phyloP scores from a whole-genome alignment of 2,797 vertebrate genomes.

The Meriones psammophilus region DNA sequence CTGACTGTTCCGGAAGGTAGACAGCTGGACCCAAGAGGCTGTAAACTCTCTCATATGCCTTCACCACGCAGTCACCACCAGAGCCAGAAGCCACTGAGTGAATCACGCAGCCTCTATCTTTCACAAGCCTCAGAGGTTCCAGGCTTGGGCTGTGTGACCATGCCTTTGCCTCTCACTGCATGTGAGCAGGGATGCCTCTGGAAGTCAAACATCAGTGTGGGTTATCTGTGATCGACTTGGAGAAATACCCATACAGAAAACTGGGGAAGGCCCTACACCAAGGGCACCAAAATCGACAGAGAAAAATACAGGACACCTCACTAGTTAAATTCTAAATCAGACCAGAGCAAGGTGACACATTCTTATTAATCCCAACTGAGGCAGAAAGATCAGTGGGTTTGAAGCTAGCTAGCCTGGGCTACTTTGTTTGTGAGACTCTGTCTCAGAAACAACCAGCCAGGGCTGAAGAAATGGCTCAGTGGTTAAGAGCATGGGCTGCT shows the following conservation, averaged over 20 bases:
- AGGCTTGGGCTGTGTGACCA: not conserved
- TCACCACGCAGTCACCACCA: not conserved
- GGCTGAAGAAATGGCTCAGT: not conserved
- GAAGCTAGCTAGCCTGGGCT: not conserved
- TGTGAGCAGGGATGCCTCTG: not conserved
- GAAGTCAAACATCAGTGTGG: not conserved
- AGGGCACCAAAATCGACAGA: not conserved
- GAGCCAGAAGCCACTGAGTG: not conserved
- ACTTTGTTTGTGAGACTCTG: not conserved
- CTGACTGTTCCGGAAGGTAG: not conserved
- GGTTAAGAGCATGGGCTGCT: not conserved
- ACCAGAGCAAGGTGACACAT: not conserved
- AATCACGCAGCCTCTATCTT: not conserved
- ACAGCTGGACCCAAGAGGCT: accelerated
- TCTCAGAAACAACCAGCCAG: not conserved
- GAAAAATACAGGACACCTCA: not conserved
- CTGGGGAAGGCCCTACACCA: not conserved
- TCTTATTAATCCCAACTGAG: not conserved
- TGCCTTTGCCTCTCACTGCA: not conserved
- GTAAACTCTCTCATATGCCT: not conserved
- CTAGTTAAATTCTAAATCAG: not conserved
- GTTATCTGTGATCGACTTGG: not conserved
- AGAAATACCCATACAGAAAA: not conserved
- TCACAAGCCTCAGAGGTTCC: not conserved
- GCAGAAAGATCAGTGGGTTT: not conserved